Conservation (phyloP, 37 sponge, comb jelly and placozoan genomes). For the Cliona cf. orientalis region DNA sequence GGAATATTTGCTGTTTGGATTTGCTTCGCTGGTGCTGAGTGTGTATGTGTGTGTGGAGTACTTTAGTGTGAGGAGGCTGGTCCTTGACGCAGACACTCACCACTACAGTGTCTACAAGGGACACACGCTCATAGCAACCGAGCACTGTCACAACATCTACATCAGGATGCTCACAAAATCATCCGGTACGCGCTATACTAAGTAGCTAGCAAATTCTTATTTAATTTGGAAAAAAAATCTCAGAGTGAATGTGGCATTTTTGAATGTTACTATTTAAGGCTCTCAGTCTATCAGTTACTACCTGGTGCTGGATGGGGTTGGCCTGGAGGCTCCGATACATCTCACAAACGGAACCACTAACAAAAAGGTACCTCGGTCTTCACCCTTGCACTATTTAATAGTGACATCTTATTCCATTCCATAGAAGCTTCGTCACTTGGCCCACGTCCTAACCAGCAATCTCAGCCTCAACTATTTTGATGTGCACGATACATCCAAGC, state of each 20-base stretch:
- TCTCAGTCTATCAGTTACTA: slow-evolving; percentile 3
- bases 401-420: not conserved
- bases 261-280: not conserved
- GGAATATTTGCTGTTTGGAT: slow-evolving; percentile 35
- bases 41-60: slow-evolving; percentile 19
- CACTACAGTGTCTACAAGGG: slow-evolving; percentile 45
- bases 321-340: slow-evolving; percentile 29
- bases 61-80: not conserved
- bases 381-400: not conserved
- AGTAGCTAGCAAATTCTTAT: not conserved
- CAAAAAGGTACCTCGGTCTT: slow-evolving; percentile 22
- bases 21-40: not conserved
- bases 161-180: slow-evolving; percentile 28
- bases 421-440: slow-evolving; percentile 40
- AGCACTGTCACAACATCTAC: slow-evolving; percentile 67
- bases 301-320: slow-evolving; percentile 45
- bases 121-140: slow-evolving; percentile 3
- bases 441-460: slow-evolving; percentile 18
- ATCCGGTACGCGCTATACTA: not conserved
- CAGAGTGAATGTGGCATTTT: too few relatives aligned
- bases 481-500: slow-evolving; percentile 35
- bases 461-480: slow-evolving; percentile 64
- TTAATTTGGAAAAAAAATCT: not conserved
- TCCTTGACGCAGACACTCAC: slow-evolving; percentile 37
- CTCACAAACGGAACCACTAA: slow-evolving; percentile 31